phyloP scores from a whole-genome alignment of 2,797 vertebrate species.

The Darevskia mixta region DNA sequence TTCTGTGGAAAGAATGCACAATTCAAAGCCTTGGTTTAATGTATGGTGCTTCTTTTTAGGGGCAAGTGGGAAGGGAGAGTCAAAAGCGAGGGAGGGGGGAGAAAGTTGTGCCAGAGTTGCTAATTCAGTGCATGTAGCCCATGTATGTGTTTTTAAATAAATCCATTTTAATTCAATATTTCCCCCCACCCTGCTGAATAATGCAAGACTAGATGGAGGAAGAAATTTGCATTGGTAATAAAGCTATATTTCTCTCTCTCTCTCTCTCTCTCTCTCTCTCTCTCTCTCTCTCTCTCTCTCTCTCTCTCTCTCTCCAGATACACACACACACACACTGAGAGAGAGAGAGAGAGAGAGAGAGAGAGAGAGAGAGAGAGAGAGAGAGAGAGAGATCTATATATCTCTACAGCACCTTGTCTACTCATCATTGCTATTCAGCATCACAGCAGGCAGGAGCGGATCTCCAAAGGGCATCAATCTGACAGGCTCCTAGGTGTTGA shows the following conservation, averaged over 20 bases:
- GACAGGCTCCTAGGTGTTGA: slow-evolving; percentile 31
- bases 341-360: too few species aligned
- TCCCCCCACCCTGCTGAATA: slow-evolving; percentile 18
- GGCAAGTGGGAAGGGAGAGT: slow-evolving; percentile 4
- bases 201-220: neutral
- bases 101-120: neutral
- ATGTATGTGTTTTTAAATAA: slow-evolving; percentile 35
- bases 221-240: neutral
- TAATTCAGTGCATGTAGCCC: slow-evolving; percentile 30
- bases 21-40: slow-evolving; percentile 50
- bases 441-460: slow-evolving; percentile 12
- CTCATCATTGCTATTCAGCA: slow-evolving; percentile 28
- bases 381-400: neutral
- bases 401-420: neutral
- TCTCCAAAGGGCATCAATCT: neutral
- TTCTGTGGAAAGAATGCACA: slow-evolving; percentile 58
- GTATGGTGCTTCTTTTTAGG: slow-evolving; percentile 42
- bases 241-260: neutral
- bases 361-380: too few species aligned
- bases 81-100: slow-evolving; percentile 39
- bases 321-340: neutral
- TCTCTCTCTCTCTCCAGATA: too few species aligned
- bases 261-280: neutral
- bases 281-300: too few species aligned
- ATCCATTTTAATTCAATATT: slow-evolving; percentile 13